Evolutionary conservation across 2,888 invertebrate species (phyloP).

Genomic region (Epirrita christyi): DNA sequence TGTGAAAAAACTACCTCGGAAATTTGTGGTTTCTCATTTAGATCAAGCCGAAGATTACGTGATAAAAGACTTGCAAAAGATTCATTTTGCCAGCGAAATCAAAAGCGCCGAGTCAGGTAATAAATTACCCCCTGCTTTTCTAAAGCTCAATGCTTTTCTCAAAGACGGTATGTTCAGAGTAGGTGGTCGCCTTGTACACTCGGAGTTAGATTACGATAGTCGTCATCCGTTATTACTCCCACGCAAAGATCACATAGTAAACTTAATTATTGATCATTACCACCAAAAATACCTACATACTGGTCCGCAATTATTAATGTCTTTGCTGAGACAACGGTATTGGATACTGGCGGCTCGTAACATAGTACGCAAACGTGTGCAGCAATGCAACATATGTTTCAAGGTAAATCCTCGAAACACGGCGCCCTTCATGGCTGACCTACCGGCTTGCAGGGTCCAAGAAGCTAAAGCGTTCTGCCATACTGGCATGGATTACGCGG

Average conservation of each 20-base stretch:
- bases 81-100: neutral
- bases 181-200: no score
- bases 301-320: no score
- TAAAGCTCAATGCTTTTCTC: neutral
- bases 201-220: no score
- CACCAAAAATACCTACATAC: no score
- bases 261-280: no score
- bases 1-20: neutral
- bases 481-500: constrained; percentile 1
- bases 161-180: neutral
- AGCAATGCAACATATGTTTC: constrained; percentile 6
- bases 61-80: neutral
- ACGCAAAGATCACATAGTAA: neutral
- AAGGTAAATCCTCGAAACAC: neutral
- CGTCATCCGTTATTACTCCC: neutral
- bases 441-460: neutral
- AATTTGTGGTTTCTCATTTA: neutral
- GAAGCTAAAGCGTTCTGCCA: no score
- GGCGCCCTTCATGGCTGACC: constrained; percentile 5
- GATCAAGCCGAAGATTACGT: neutral
- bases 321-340: no score
- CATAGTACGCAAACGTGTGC: no score
- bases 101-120: neutral
- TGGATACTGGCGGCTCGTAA: no score
- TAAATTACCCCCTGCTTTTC: no score